Conservation (phyloP, 92 coral and sea anemone genomes). For the Epizoanthus rinbou region DNA sequence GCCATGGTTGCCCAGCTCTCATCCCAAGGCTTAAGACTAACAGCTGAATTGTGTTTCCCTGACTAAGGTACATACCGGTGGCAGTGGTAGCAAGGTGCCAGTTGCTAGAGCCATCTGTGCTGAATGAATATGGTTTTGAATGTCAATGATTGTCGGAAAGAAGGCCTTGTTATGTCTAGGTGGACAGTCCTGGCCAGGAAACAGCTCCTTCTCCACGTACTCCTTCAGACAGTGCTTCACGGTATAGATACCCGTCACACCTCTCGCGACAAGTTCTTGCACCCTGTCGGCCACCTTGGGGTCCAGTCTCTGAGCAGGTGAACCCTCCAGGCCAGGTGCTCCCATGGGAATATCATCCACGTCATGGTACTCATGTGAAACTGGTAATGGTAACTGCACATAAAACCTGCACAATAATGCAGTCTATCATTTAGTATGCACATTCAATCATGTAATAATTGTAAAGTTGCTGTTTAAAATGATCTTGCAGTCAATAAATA, state of each 20-base stretch:
- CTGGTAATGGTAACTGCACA: slow-evolving; percentile 92
- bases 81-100: slow-evolving; percentile 85
- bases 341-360: slow-evolving; percentile 70
- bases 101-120: slow-evolving; percentile 90
- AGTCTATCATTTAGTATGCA: too few species aligned
- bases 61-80: slow-evolving; percentile 94
- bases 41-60: too few species aligned
- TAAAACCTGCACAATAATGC: slow-evolving; percentile 65
- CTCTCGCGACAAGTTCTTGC: slow-evolving; percentile 95
- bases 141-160: slow-evolving; percentile 96
- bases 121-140: slow-evolving; percentile 95
- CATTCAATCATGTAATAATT: too few species aligned
- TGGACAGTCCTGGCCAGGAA: slow-evolving; percentile 71
- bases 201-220: slow-evolving; percentile 91
- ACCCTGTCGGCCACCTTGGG: slow-evolving; percentile 86
- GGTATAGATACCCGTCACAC: slow-evolving; percentile 87
- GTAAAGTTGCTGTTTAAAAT: too few species aligned
- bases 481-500: too few species aligned
- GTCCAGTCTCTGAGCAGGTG: slow-evolving; percentile 85
- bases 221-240: slow-evolving; percentile 96
- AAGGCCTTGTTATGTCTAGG: slow-evolving; percentile 95
- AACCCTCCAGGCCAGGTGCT: slow-evolving; percentile 58
- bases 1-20: too few species aligned
- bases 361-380: slow-evolving; percentile 96
- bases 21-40: background rate